Percentiles rank a stretch among this genome's conserved stretches.
phyloP scores from a whole-genome alignment of 2,113 vertebrate species.

The Nycticorax nycticorax region DNA sequence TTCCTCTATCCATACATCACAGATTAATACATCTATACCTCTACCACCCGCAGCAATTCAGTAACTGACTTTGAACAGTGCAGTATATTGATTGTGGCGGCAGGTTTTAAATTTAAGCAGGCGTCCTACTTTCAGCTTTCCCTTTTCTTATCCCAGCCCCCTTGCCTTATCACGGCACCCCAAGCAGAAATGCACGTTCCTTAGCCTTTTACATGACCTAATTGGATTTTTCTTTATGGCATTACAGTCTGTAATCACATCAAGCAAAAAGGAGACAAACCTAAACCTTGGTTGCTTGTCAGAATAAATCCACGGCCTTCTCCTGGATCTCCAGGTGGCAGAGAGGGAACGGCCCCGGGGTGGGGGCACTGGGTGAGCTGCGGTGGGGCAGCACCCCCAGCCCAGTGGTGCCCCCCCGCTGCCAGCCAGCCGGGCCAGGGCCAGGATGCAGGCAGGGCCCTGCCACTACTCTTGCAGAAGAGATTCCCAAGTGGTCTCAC shows the following conservation, averaged over 20 bases:
- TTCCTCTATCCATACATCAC: background rate
- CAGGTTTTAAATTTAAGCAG: background rate
- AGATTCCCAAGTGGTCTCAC: fast-evolving
- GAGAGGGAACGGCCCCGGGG: background rate
- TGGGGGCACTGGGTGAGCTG: background rate
- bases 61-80: background rate
- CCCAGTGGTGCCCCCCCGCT: background rate
- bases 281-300: background rate
- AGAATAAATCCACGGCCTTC: background rate
- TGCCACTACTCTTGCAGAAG: background rate
- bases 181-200: background rate
- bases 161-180: background rate
- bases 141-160: background rate
- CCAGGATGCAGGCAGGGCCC: background rate
- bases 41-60: background rate
- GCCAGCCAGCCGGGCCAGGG: background rate
- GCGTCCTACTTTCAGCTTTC: background rate
- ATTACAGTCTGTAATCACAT: background rate
- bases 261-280: background rate
- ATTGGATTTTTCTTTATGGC: background rate
- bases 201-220: background rate
- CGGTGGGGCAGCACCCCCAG: background rate
- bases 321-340: background rate
- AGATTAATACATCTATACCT: background rate
- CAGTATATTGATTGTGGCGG: background rate